Base-by-base conservation (phyloP, 1,140 invertebrate species). In the Adoxophyes honmai region DNA sequence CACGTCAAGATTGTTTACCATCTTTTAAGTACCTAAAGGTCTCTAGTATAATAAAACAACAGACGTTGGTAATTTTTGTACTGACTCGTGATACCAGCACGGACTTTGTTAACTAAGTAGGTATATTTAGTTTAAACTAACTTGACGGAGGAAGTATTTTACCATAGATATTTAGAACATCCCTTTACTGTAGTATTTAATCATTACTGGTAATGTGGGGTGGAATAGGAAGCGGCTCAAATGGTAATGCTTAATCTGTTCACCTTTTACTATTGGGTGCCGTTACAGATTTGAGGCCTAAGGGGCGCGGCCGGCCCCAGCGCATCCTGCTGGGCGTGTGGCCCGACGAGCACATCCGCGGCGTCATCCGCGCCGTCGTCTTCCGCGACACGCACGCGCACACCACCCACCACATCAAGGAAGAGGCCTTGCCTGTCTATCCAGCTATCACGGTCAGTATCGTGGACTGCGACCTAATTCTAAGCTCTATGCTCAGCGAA, bases 281-380 rank as follows among this genome's bases (percentile, higher is more conserved):
- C 61, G 64, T 92, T 89, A 63, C 91, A 93, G 95, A 98, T 92
- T 91, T 97, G 63, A 91, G 96, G 68, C 96, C 96, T 11, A 97
- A 97, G 89, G 96, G 96, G 55, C 91, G 96, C 71, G 96, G 96
- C 16, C 90, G 96, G 59, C 96, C 96, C 0, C 96, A 97, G 77
- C 92, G 96, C 78, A 97, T 97, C 78, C 90, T 97, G 51, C 89
- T 97, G 55, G 96, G 96, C 58, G 94, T 96, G 64, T 97, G 96
- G 96, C 96, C 96, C 1, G 96, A 97, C 85, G 96, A 97, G 75
- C 95, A 97, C 79, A 96, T 97, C 72, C 93, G 95, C 69, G 95
- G 95, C 38, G 96, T 97, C 57, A 97, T 97, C 64, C 92, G 96
- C 68, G 95, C 96, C 15, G 96, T 97, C 34, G 96, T 98, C 15